Base-by-base conservation (phyloP, 2,888 invertebrate genomes). In the Cantharis nigra region DNA sequence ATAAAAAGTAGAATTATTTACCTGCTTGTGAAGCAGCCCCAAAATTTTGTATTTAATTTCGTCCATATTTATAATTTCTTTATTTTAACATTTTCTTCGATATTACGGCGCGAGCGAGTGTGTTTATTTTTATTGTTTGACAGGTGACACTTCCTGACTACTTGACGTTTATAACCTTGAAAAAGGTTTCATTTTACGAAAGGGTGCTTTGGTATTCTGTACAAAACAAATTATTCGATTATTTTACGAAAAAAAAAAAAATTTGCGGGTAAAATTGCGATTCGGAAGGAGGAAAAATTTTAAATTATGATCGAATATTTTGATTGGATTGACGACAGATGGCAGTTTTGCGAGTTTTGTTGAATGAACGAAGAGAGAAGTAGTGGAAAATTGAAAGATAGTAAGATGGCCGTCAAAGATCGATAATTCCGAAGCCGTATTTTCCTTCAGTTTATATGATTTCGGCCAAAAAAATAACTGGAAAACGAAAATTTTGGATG, bases 31-130 rank as follows among this genome's bases (percentile, higher is more conserved):
- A 70, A 89, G 83, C 65, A 89, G 83, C 13, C 87, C 85, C 72
- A 89, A 79, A 67, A 89, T 84, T 85, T 88, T 89, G 71, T 88
- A 87, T 82, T 89, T 89, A 63, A 89, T 83, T 77, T 89, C 89
- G 77, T 89, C 89, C 88, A 89, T 88, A 13, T 18, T 62, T 76
- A 30, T 20, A 14, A 26, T 26, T 71, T 14, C 63, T 63, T 75
- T 18, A 30, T 67, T 14, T 28, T 16, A 10, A 7, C 28, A 65
- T 23, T 23, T 18, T 65, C 2, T 13, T 65, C 9, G 9, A n/a
- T 13, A 20, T 18, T 23, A 26, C 13, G 26, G 28, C 14, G 49
- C n/a, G n/a, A 49, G n/a, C 7, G 33, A 49, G 13, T 30, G 13
- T 49, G 49, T 49, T 49, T 49, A 49, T 49, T 49, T 49, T 13